Conservation (phyloP, 2,888 invertebrate genomes). For the Smittia sp. region DNA sequence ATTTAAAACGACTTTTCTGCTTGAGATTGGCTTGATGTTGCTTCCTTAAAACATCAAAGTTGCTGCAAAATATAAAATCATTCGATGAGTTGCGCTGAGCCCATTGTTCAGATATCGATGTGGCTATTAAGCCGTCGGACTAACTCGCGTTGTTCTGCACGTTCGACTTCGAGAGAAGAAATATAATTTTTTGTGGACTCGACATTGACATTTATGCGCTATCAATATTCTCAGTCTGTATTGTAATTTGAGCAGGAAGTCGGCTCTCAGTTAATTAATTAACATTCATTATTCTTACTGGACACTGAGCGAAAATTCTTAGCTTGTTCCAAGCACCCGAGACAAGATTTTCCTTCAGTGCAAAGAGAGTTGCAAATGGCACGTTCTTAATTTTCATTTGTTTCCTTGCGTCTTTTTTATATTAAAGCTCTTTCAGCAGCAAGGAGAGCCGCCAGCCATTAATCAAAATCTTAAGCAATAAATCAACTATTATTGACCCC, state of each 20-base stretch:
- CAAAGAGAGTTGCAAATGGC: slow-evolving; percentile 22
- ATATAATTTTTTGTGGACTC: background rate
- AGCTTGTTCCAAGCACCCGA: background rate
- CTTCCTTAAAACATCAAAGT: too few species aligned
- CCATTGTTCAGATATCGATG: too few species aligned
- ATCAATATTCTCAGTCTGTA: slow-evolving; percentile 1
- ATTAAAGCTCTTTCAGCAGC: slow-evolving; percentile 31
- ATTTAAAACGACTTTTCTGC: too few species aligned
- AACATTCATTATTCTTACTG: slow-evolving; percentile 9
- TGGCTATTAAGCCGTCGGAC: too few species aligned
- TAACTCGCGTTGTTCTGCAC: too few species aligned
- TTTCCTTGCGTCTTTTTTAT: background rate
- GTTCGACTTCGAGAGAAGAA: too few species aligned
- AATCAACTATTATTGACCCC: slow-evolving; percentile 41
- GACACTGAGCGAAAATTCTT: background rate
- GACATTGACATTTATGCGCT: slow-evolving; percentile 27
- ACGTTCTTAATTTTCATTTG: slow-evolving; percentile 38
- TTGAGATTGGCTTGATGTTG: too few species aligned
- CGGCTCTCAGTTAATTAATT: slow-evolving; percentile 23
- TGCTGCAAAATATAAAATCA: too few species aligned
- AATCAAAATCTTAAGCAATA: slow-evolving; percentile 39
- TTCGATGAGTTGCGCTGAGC: too few species aligned
- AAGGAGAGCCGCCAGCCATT: background rate
- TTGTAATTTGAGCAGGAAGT: slow-evolving; percentile 26
- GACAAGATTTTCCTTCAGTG: background rate